Base-by-base conservation (phyloP, 2,113 vertebrate genomes). In the Todiramphus chloris region DNA sequence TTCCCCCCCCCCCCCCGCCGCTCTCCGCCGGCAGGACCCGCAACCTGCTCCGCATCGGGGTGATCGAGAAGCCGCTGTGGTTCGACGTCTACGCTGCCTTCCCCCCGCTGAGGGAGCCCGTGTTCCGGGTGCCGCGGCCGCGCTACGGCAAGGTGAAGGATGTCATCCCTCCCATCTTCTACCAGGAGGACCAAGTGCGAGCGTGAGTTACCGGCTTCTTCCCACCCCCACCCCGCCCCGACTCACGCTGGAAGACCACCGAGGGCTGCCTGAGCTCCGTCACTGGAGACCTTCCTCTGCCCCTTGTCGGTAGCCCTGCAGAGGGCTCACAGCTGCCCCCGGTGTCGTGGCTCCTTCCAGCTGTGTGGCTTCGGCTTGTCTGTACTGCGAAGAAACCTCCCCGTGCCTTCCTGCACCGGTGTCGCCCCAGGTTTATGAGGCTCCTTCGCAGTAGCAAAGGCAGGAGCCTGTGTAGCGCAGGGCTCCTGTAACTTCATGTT, bases 141-240 rank as follows among this genome's bases (percentile, higher is more conserved):
- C 77, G 87, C 18, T 90, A 94, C 33, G 97, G 90, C 43, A 96
- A 96, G 39, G 95, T 81, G 56, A 64, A 79, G n/a, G 97, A 98
- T 2, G 8, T 6, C 2, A 87, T 99, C 8, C 94, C 94, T 3
- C 97, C 98, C 55, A 96, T 99, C 83, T 94, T 99, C 24, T 99
- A 99, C 97, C 85, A 33, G 9, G 99, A 99, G 95, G 99, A 99
- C 86, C 50, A n/a, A 75, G 97, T 99, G n/a, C 96, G 99, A 98
- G 99, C 98, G 99, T 99, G 98, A 98, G 99, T 98, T 4, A 7
- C 27, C 24, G 24, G 33, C n/a, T 3, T 16, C 21, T 24, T 30
- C 14, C 25, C 31, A 11, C 11, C 48, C 48, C 48, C 23, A 37
- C 37, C 37, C 37, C 37, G 37, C 37, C 37, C 37, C 39, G 10